Conservation (phyloP, 2,888 invertebrate species). For the Noctua pronuba region DNA sequence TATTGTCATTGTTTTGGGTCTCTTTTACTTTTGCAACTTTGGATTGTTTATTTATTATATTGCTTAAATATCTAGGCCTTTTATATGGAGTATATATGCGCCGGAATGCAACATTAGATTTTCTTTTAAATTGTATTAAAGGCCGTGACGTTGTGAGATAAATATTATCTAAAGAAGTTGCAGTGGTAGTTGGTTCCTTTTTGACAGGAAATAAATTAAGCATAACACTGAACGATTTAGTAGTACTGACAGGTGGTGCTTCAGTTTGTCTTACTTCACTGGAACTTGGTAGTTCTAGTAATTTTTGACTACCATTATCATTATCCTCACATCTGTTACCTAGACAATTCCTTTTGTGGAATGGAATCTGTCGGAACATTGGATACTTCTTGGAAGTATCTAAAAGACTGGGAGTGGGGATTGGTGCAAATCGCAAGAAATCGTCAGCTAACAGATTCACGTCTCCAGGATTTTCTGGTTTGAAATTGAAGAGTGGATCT, state of each 20-base stretch:
- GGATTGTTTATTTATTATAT: constrained; percentile 54
- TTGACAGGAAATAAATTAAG: constrained; percentile 91
- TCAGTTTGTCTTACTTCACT: constrained; percentile 64
- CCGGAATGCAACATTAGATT: constrained; percentile 73
- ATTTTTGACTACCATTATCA: constrained; percentile 44
- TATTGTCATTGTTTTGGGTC: constrained; percentile 53
- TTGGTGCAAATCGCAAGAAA: constrained; percentile 80
- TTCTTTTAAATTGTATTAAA: constrained; percentile 81
- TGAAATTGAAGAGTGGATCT: constrained; percentile 93
- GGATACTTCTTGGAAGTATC: constrained; percentile 70
- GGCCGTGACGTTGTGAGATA: constrained; percentile 84
- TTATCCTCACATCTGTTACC: constrained; percentile 72
- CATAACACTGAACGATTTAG: constrained; percentile 92
- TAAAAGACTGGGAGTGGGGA: constrained; percentile 64
- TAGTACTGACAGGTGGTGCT: constrained; percentile 69
- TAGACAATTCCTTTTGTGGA: constrained; percentile 72
- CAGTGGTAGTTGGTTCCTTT: constrained; percentile 68
- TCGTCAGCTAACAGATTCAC: constrained; percentile 93
- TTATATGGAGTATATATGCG: constrained; percentile 73
- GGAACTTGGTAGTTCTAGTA: constrained; percentile 53
- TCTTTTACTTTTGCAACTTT: constrained; percentile 41
- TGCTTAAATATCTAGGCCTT: constrained; percentile 67
- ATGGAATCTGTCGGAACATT: constrained; percentile 78
- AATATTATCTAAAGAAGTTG: constrained; percentile 74
- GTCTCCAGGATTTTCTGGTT: constrained; percentile 93